Evolutionary conservation across 2,113 vertebrate species (phyloP).

Genomic region (Numida meleagris): DNA sequence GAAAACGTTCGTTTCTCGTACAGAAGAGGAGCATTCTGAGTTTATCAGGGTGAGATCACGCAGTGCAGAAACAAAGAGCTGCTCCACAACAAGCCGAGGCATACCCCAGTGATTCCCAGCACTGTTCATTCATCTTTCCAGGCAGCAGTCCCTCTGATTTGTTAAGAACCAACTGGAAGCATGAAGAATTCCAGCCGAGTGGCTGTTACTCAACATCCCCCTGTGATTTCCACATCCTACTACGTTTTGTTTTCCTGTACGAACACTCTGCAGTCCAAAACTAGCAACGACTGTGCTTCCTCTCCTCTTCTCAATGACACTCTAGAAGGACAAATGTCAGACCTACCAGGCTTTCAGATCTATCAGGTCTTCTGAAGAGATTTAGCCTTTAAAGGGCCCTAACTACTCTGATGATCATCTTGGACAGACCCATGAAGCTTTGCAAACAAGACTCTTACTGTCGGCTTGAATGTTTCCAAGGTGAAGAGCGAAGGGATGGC

Average conservation of each 20-base stretch:
- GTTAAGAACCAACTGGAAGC: background rate
- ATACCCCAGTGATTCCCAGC: background rate
- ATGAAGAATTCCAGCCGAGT: background rate
- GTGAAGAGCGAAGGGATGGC: background rate
- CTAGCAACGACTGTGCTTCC: background rate
- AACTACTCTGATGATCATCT: background rate
- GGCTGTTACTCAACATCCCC: background rate
- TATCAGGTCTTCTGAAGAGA: too few relatives aligned
- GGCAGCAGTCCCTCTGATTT: background rate
- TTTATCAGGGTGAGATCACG: background rate
- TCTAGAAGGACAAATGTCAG: background rate
- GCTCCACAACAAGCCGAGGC: background rate
- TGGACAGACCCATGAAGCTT: background rate
- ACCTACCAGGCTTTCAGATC: background rate
- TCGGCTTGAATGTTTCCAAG: background rate
- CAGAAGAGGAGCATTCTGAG: background rate
- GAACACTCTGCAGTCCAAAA: background rate
- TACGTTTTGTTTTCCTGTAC: background rate
- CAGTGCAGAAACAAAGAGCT: background rate
- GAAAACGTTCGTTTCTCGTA: background rate
- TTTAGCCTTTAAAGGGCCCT: background rate
- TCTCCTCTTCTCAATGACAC: background rate
- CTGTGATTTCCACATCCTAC: background rate
- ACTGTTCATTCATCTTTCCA: background rate
- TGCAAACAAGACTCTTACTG: background rate